phyloP scores from a whole-genome alignment of 2,888 invertebrate genomes.

The Xylota segnis region DNA sequence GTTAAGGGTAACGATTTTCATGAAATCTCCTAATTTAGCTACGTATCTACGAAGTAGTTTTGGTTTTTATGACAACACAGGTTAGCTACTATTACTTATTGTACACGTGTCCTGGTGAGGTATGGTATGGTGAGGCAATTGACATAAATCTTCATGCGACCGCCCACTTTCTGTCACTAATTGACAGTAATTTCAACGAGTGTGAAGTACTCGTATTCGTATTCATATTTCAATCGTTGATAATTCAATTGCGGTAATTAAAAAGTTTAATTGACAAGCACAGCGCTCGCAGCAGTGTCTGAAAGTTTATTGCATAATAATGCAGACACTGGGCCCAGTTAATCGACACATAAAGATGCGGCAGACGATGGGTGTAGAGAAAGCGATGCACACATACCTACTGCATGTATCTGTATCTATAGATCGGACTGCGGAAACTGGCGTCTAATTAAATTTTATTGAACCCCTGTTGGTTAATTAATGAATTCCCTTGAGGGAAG shows the following conservation, averaged over 20 bases:
- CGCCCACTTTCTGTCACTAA: constrained; percentile 24
- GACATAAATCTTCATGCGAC: constrained; percentile 34
- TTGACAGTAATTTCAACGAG: constrained; percentile 45
- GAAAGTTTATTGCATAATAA: constrained; percentile 7
- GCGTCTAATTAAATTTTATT: constrained; percentile 46
- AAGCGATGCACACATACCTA: background rate
- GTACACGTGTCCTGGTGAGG: constrained; percentile 5
- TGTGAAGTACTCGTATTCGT: constrained; percentile 1
- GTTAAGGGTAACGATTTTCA: constrained; percentile 18
- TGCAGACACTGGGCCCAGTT: constrained; percentile 6
- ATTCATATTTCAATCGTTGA: constrained; percentile 22
- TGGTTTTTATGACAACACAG: constrained; percentile 1
- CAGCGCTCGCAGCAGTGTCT: background rate
- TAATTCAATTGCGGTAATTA: constrained; percentile 27
- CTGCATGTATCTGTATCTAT: no score
- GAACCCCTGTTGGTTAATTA: constrained; percentile 44
- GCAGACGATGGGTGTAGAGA: background rate
- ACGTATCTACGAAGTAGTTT: constrained; percentile 4
- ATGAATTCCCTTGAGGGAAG: constrained; percentile 38
- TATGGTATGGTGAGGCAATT: constrained; percentile 6
- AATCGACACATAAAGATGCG: constrained; percentile 8
- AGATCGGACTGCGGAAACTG: background rate
- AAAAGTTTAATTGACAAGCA: constrained; percentile 29
- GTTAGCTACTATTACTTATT: constrained; percentile 1
- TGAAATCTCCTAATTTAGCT: constrained; percentile 9